These are phyloP conservation scores for Carassius carassius DNA, from an alignment of 2,113 vertebrate species.

Conservation along the genomic window DNA sequence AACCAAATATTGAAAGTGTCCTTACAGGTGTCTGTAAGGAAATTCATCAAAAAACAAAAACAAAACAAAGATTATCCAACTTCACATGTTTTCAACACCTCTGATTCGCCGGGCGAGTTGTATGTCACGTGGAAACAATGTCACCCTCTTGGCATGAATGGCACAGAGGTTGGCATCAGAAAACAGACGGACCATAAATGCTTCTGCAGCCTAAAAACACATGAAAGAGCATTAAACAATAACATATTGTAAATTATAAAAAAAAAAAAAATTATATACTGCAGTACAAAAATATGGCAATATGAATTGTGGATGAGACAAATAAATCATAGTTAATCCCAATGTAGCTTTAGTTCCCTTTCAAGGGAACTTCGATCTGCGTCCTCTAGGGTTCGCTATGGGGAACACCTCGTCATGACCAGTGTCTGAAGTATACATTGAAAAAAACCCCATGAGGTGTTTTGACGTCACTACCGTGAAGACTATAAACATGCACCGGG, in stretches of 20 bases:
- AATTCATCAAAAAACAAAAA: not conserved
- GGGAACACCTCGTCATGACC: no score
- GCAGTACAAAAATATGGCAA: no score
- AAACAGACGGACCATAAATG: conserved; percentile 81
- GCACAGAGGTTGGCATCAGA: conserved; percentile 84
- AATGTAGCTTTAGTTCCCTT: no score
- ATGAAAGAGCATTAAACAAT: not conserved
- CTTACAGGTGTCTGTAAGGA: not conserved
- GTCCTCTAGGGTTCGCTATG: no score
- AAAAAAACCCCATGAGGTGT: no score
- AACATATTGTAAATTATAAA: not conserved
- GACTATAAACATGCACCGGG: no score
- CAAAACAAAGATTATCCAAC: no score
- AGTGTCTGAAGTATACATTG: no score
- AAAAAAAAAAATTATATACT: not conserved
- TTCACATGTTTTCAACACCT: conserved; percentile 74
- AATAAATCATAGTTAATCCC: no score
- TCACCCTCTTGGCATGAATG: conserved; percentile 84
- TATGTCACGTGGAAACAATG: conserved; percentile 81
- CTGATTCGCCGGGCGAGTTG: conserved; percentile 85
- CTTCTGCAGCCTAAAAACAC: conserved; percentile 80
- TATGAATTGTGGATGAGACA: no score
- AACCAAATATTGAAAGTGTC: not conserved
- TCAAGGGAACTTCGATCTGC: no score
- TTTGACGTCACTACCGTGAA: no score